Evolutionary conservation across 2,797 vertebrate species (phyloP), one percentile per base, ranked within the genome.

Genomic region (Leontopithecus rosalia): DNA sequence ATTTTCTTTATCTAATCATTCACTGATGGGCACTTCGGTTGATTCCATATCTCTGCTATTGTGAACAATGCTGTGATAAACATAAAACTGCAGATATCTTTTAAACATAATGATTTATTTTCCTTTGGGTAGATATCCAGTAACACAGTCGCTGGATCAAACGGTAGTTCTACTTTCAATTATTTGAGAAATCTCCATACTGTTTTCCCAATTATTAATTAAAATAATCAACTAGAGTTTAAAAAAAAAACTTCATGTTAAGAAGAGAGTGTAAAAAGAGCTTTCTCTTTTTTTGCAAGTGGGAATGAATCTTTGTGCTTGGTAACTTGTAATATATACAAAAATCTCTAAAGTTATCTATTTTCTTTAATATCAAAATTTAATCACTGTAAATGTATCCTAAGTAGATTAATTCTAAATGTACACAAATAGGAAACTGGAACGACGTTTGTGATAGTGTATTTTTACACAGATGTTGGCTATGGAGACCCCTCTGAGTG

Each of bases 401-500:
- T 95, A 67, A 46, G 39, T 90, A 72, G 90, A 93, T 88, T 28
- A 76, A 28, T 88, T 73, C 55, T 52, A 80, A 92, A 43, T 52
- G 24, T n/a, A 52, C 39, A 80, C 58, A 43, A 70, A 84, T 48
- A 72, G 61, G 50, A 55, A 84, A 33, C 12, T 33, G 72, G 13
- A 76, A 87, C 64, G 55, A 75, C 36, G 28, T n/a, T 83, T 70
- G 11, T 46, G 36, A 4, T 28, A 26, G 36, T 28, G 6, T 52
- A n/a, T 50, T 88, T 81, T 64, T 55, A 36, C 43, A 24, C 28
- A 55, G 36, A 12, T 88, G 19, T 36, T 11, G 90, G 17, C 72
- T 64, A 70, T 64, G 33, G 30, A 48, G 82, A 11, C 1, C 22
- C 50, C 43, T 20, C 4, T 9, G 19, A 87, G 5, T 1, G 3